A percentile compares a stretch with the other conserved stretches of the same genome.
These are phyloP conservation scores for Tridacna crocea DNA, from an alignment of 2,888 invertebrate genomes.

Conservation along the genomic window DNA sequence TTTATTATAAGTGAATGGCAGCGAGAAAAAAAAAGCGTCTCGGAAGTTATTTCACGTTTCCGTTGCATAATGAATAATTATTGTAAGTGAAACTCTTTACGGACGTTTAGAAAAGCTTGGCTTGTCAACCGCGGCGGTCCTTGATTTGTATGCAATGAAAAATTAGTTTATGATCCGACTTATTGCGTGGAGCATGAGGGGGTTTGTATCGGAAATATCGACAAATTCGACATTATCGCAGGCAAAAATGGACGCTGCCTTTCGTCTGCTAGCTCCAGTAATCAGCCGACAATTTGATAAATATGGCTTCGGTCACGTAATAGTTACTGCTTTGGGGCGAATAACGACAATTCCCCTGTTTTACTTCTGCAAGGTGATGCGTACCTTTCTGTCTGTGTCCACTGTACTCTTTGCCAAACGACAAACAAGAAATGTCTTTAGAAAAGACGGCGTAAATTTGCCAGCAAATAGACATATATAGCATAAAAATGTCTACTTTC, in stretches of 20 bases:
- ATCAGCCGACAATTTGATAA: background rate
- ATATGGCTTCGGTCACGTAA: background rate
- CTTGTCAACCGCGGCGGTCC: no score
- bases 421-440: background rate
- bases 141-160: background rate
- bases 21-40: no score
- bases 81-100: no score
- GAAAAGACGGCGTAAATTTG: no score
- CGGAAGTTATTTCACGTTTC: no score
- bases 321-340: background rate
- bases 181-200: background rate
- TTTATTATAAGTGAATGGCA: no score
- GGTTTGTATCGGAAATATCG: constrained; percentile 12
- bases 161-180: constrained; percentile 21
- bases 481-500: no score
- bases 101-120: no score
- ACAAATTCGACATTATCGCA: constrained; percentile 19
- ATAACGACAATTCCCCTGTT: background rate
- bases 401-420: background rate
- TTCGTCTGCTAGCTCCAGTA: background rate
- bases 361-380: background rate
- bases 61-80: no score
- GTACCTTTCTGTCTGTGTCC: background rate
- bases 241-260: background rate
- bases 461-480: no score